Base-by-base conservation (phyloP, 2,888 invertebrate genomes). In the Papilio elwesi region DNA sequence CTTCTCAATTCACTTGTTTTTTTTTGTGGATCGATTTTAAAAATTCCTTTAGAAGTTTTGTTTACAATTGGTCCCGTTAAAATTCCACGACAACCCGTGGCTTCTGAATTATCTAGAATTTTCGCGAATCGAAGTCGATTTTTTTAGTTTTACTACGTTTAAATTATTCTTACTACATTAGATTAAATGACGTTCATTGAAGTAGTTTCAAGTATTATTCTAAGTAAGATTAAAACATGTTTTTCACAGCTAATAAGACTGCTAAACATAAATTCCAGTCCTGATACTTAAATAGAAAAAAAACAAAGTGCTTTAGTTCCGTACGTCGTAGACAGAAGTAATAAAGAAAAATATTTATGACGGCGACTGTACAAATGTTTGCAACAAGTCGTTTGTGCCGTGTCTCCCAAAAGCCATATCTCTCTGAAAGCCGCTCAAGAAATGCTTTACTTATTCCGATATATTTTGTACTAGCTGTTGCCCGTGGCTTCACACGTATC, bases 301-400 rank as follows among this genome's bases (percentile, higher is more conserved):
- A 16, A 38, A 68, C 12, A 57, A 68, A 48, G 38, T 6, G 55
- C 48, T 57, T 36, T 48, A 26, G 49, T 48, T 48, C 57, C n/a
- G 3, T 57, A 57, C 57, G 48, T 49, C 26, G 64, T n/a, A 15
- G n/a, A 64, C 49, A 48, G 13, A 51, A 62, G 62, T 62, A 52
- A 70, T 63, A 52, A 62, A 70, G 52, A 62, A 63, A 8, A 63
- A 63, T 57, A 70, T 62, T 62, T 70, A 63, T 70, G 62, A 43
- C 69, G 49, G 49, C 51, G 16, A 36, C 57, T 68, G 49, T 68
- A 49, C 51, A 51, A 70, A 70, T 70, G 52, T 70, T 52, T 38
- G n/a, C 36, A 68, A 68, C 49, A 51, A 16, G 68, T 13, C 48
- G 13, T 55, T 55, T 68, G n/a, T 57, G 57, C 48, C 48, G 36